Percentiles rank a stretch among this genome's conserved stretches.
phyloP scores from a whole-genome alignment of 1,140 invertebrate species.

The Sweltsa coloradensis region DNA sequence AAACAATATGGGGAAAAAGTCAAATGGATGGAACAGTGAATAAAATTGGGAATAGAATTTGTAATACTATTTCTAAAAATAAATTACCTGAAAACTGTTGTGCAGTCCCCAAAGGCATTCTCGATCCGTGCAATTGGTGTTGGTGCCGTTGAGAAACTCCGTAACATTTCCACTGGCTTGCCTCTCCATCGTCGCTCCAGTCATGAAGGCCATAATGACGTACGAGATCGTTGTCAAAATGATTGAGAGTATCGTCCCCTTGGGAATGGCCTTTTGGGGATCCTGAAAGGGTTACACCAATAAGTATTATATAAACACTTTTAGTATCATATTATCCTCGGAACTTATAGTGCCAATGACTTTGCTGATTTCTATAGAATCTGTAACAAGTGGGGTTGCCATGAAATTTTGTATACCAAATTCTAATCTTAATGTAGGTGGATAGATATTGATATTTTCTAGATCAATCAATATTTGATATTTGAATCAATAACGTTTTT shows the following conservation, averaged over 20 bases:
- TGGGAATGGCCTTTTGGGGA: conserved; percentile 78
- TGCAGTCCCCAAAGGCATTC: conserved; percentile 63
- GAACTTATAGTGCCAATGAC: too few species aligned
- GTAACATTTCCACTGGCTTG: conserved; percentile 59
- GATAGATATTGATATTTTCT: too few species aligned
- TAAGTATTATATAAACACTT: too few species aligned
- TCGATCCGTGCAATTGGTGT: conserved; percentile 32
- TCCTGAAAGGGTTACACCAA: conserved; percentile 71
- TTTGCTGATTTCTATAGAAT: too few species aligned
- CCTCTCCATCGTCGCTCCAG: conserved; percentile 56
- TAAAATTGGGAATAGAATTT: not conserved
- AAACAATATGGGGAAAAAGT: too few species aligned
- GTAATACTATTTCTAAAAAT: not conserved
- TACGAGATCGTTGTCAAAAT: conserved; percentile 74
- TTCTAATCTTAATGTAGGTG: too few species aligned
- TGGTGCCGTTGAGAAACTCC: conserved; percentile 37
- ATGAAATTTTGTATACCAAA: too few species aligned
- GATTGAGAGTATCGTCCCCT: conserved; percentile 83
- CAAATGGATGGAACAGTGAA: too few species aligned
- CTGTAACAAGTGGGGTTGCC: too few species aligned
- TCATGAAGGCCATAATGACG: conserved; percentile 63
- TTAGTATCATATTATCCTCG: too few species aligned
- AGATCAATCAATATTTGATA: too few species aligned
- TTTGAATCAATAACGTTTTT: too few species aligned
- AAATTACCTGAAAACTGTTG: conserved; percentile 62